Conservation (phyloP, 2,797 vertebrate genomes). For the Lagorchestes hirsutus region DNA sequence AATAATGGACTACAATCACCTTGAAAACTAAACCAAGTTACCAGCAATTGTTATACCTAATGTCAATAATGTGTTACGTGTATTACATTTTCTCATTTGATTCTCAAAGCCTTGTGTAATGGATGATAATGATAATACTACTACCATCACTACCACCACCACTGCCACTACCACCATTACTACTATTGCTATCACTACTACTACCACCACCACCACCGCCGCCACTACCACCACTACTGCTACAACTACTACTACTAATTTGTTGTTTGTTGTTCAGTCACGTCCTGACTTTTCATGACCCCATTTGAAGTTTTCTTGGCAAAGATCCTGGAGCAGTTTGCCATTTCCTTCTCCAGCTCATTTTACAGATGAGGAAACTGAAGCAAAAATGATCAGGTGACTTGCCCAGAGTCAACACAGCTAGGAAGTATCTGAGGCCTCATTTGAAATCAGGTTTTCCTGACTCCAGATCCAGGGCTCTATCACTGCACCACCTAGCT, state of each 20-base stretch:
- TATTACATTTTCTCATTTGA: not conserved
- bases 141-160: too few species aligned
- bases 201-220: too few species aligned
- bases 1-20: slow-evolving; percentile 29
- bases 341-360: too few species aligned
- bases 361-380: not conserved
- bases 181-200: too few species aligned
- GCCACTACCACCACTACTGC: not conserved
- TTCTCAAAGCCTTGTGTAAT: not conserved
- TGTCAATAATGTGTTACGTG: not conserved
- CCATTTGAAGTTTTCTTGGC: too few species aligned
- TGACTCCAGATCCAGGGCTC: not conserved
- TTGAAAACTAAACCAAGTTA: slow-evolving; percentile 34
- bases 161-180: too few species aligned
- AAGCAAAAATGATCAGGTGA: not conserved
- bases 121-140: not conserved
- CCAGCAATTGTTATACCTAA: not conserved
- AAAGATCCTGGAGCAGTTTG: too few species aligned
- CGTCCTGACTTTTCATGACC: not conserved
- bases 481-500: not conserved
- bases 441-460: not conserved
- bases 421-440: not conserved
- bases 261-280: too few species aligned
- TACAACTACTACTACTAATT: too few species aligned
- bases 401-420: not conserved